These are phyloP conservation scores for Microcebus ravelobensis DNA, from an alignment of 2,113 vertebrate species.

Conservation along the genomic window DNA sequence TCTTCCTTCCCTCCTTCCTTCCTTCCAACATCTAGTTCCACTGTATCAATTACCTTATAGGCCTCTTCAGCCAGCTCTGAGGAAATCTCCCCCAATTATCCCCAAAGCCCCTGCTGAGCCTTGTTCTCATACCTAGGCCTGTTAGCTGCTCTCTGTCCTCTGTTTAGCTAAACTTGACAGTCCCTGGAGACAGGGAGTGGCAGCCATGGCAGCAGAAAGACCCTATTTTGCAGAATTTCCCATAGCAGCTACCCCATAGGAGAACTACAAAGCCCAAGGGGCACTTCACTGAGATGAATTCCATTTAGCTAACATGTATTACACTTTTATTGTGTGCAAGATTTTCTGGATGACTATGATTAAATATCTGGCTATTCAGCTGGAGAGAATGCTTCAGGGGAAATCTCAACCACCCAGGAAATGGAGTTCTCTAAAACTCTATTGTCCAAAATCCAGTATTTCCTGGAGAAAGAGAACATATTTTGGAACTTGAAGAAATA, in stretches of 20 bases:
- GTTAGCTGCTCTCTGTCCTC: neutral
- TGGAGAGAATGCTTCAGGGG: slow-evolving; percentile 7
- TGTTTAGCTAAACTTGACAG: neutral
- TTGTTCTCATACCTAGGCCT: neutral
- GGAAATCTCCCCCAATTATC: neutral
- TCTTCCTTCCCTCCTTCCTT: neutral
- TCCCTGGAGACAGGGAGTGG: neutral
- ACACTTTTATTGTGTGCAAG: neutral
- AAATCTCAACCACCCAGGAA: slow-evolving; percentile 12
- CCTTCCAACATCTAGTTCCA: neutral
- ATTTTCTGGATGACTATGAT: neutral
- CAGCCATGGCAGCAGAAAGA: neutral
- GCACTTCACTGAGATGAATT: neutral
- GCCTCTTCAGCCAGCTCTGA: neutral
- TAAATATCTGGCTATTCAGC: neutral
- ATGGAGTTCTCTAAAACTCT: slow-evolving; percentile 28
- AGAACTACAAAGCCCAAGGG: neutral
- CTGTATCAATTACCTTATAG: neutral
- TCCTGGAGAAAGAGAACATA: slow-evolving; percentile 33
- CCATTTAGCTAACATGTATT: neutral
- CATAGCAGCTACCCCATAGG: neutral
- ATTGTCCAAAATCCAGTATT: slow-evolving; percentile 8
- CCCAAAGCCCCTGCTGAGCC: neutral
- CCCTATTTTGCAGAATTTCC: neutral
- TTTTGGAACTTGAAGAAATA: slow-evolving; percentile 45